phyloP scores from a whole-genome alignment of 2,113 vertebrate species.

The Polyodon spathula region DNA sequence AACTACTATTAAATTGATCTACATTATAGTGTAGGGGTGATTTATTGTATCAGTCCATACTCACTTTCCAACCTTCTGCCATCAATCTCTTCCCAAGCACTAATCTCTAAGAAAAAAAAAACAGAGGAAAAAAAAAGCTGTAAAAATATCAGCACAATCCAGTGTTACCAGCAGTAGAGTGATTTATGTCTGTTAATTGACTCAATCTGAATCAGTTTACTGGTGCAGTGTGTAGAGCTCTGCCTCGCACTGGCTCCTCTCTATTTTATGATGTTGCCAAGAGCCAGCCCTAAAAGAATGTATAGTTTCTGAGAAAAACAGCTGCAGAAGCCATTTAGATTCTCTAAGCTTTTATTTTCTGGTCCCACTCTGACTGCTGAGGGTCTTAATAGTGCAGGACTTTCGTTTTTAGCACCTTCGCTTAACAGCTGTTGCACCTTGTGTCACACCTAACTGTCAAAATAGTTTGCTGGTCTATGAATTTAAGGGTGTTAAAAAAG shows the following conservation, averaged over 20 bases:
- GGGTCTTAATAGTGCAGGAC: conserved; percentile 19
- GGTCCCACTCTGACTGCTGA: conserved; percentile 12
- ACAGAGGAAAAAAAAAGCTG: too few relatives aligned
- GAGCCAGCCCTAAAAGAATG: conserved; percentile 21
- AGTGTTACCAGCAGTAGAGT: too few relatives aligned
- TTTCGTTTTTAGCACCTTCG: not conserved
- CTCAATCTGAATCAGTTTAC: too few relatives aligned
- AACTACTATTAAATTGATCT: too few relatives aligned
- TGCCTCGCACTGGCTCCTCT: not conserved
- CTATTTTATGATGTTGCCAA: conserved; percentile 10
- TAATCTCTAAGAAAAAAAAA: too few relatives aligned
- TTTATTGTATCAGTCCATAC: too few relatives aligned
- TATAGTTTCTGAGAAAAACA: conserved; percentile 24
- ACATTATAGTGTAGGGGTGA: too few relatives aligned
- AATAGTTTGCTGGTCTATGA: not conserved
- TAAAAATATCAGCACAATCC: too few relatives aligned
- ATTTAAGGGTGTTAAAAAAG: not conserved
- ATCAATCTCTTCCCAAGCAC: too few relatives aligned
- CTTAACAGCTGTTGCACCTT: conserved; percentile 31
- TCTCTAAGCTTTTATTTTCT: conserved; percentile 28
- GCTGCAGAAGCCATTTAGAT: conserved; percentile 21
- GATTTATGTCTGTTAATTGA: too few relatives aligned
- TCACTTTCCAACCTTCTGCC: too few relatives aligned
- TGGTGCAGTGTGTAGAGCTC: not conserved
- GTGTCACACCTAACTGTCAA: conserved; percentile 25